Evolutionary conservation across 2,888 invertebrate species (phyloP).

Genomic region (Lochmaea capreae): DNA sequence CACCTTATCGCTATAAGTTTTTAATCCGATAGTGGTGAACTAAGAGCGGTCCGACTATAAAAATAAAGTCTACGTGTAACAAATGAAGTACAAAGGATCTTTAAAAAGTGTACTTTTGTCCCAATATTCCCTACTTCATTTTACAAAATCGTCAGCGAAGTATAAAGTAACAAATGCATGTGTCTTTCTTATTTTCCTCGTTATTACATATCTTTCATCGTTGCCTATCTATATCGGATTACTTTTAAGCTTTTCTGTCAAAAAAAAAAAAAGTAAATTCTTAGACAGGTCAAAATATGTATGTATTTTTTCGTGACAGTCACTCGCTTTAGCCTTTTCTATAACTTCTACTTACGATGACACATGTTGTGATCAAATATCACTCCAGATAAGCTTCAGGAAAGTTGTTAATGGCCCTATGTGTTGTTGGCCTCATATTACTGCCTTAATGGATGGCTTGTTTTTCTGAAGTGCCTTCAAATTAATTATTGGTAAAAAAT

Average conservation of each 20-base stretch:
- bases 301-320: slow-evolving; percentile 33
- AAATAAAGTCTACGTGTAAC: too few species aligned
- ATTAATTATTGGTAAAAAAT: slow-evolving; percentile 60
- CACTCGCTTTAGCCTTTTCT: slow-evolving; percentile 44
- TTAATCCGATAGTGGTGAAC: too few species aligned
- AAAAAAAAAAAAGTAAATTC: slow-evolving; percentile 23
- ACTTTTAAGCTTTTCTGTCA: slow-evolving; percentile 14
- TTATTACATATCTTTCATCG: background rate
- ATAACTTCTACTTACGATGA: slow-evolving; percentile 55
- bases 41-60: too few species aligned
- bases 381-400: slow-evolving; percentile 54
- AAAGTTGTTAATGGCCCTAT: slow-evolving; percentile 59
- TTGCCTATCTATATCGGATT: slow-evolving; percentile 21
- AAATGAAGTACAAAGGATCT: too few species aligned
- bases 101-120: too few species aligned
- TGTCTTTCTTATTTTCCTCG: background rate
- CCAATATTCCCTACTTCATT: too few species aligned
- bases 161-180: background rate
- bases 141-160: background rate
- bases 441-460: slow-evolving; percentile 64
- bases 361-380: slow-evolving; percentile 61
- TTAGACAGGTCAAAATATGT: slow-evolving; percentile 43
- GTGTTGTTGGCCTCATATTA: slow-evolving; percentile 59
- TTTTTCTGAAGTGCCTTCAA: slow-evolving; percentile 63
- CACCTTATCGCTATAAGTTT: too few species aligned